Percentiles rank a stretch among this genome's conserved stretches.
Conservation (phyloP, 1,140 invertebrate species). For the Helicoverpa zea region DNA sequence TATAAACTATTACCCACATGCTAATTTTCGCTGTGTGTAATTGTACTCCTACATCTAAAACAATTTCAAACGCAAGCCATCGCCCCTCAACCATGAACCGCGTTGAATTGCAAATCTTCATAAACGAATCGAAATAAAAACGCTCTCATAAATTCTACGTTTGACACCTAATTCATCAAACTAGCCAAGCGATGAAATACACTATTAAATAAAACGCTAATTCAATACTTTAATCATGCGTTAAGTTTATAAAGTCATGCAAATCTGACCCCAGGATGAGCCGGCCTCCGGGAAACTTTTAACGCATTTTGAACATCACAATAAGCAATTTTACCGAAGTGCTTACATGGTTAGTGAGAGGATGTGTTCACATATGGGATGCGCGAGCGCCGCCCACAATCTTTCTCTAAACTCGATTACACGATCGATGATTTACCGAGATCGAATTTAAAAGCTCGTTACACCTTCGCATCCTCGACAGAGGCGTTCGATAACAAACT, state of each 20-base stretch:
- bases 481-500: conserved; percentile 46
- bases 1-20: conserved; percentile 84
- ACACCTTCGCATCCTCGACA: conserved; percentile 70
- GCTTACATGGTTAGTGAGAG: conserved; percentile 73
- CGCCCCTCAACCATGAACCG: conserved; percentile 73
- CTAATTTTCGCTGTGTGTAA: conserved; percentile 82
- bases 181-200: conserved; percentile 64
- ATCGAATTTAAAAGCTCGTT: conserved; percentile 81
- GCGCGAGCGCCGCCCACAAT: conserved; percentile 78
- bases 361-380: conserved; percentile 80
- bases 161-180: conserved; percentile 59
- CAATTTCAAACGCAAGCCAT: conserved; percentile 79
- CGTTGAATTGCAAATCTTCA: conserved; percentile 60
- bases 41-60: conserved; percentile 70
- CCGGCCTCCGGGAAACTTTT: conserved; percentile 73
- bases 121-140: conserved; percentile 55
- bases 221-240: conserved; percentile 61
- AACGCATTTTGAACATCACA: conserved; percentile 48
- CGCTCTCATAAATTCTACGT: conserved; percentile 40
- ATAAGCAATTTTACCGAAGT: conserved; percentile 67
- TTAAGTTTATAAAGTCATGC: conserved; percentile 60
- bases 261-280: conserved; percentile 73
- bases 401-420: conserved; percentile 84
- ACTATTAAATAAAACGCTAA: conserved; percentile 40
- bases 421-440: conserved; percentile 83